Evolutionary conservation across 2,888 invertebrate species (phyloP), one percentile per base, ranked within the genome.

Genomic region (Chesias legatella): DNA sequence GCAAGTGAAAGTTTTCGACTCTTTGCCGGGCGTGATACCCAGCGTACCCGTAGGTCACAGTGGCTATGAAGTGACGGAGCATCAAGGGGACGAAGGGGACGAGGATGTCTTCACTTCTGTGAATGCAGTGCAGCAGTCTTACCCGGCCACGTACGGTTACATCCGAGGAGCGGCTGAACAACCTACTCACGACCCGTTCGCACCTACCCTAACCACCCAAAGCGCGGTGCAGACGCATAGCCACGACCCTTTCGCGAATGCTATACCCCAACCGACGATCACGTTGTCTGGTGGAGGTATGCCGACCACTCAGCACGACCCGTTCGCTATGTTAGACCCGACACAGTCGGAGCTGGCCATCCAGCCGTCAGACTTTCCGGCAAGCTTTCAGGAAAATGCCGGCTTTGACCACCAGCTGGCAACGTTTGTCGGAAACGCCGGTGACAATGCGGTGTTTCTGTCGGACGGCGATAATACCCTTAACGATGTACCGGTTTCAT

Each of bases 21-120:
- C 82, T 0, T 50, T 75, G 7, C 85, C 85, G 0, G 80, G 78
- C 0, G 68, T 62, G 0, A 28, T 82, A 23, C 78, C 78, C 0
- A 60, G 47, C 5, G 48, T 56, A 1, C 62, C 58, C 1, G 56
- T 46, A 0, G 48, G 55, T 0, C 60, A 68, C 3, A 17, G 5
- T 13, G 83, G 85, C 1, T 88, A 89, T 43, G 70, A 86, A 60
- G 89, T 88, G 0, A 88, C 80, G 1, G 88, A 88, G 51, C 67
- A 82, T 24, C n/a, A n/a, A n/a, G 79, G 70, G 0, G 78, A 74
- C 2, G 79, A 81, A 1, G 76, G 67, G 0, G 81, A 82, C 1
- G 83, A 86, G 1, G 78, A 79, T 28, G 64, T 69, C 0, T 83
- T 81, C 25, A 72, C 78, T 9, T 60, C 78, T 5, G 60, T 85